A percentile compares a stretch with the other conserved stretches of the same genome.
These are phyloP conservation scores for Gymnocypris eckloni DNA, from an alignment of 2,797 vertebrate genomes.

Conservation along the genomic window DNA sequence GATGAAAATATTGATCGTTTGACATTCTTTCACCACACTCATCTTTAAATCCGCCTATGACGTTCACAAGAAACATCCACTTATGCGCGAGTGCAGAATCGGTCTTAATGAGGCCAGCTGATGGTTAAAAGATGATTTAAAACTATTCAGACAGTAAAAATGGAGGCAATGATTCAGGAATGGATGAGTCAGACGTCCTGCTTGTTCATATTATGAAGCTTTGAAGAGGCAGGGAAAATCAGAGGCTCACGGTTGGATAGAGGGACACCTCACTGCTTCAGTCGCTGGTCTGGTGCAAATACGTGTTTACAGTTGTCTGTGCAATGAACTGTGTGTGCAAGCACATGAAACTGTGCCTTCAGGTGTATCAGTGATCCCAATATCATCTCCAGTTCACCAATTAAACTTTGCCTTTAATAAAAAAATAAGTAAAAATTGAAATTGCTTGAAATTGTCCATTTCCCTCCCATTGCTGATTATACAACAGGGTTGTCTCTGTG, in stretches of 20 bases:
- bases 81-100: not conserved
- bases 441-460: not conserved
- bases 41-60: slow-evolving; percentile 38
- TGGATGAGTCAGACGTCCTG: slow-evolving; percentile 29
- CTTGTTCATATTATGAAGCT: not conserved
- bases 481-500: slow-evolving; percentile 24
- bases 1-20: slow-evolving; percentile 41
- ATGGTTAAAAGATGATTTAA: slow-evolving; percentile 33
- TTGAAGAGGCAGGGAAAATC: not conserved
- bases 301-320: slow-evolving; percentile 2
- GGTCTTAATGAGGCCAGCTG: slow-evolving; percentile 35
- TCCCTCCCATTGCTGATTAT: not conserved
- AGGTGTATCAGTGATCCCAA: not conserved
- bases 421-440: not conserved
- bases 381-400: slow-evolving; percentile 6
- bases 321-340: slow-evolving; percentile 10
- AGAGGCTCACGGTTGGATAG: not conserved
- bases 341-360: slow-evolving; percentile 2
- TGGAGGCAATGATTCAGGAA: slow-evolving; percentile 41
- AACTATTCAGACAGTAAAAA: slow-evolving; percentile 27
- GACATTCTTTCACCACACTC: slow-evolving; percentile 40
- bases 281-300: not conserved
- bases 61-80: slow-evolving; percentile 29
- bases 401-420: not conserved
- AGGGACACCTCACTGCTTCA: not conserved